These are phyloP conservation scores for Platycheirus rosarum DNA, from an alignment of 2,888 invertebrate genomes.

Conservation along the genomic window DNA sequence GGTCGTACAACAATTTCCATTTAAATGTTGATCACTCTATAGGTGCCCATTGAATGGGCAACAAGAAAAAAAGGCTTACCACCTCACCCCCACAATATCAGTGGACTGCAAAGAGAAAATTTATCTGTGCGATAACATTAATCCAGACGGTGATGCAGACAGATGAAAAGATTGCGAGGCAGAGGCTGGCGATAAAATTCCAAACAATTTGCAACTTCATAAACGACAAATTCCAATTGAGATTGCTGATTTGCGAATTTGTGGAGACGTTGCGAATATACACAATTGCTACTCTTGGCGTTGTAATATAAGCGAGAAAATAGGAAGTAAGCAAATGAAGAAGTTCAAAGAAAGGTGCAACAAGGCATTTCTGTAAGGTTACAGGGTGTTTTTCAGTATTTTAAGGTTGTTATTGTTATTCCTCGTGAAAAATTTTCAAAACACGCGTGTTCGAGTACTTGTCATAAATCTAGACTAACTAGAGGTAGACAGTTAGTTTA, in stretches of 20 bases:
- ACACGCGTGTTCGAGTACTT: too few relatives aligned
- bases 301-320: constrained; percentile 52
- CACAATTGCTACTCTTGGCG: constrained; percentile 32
- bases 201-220: constrained; percentile 53
- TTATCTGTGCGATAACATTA: constrained; percentile 42
- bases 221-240: constrained; percentile 63
- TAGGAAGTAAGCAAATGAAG: constrained; percentile 5
- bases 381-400: constrained; percentile 24
- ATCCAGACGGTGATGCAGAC: constrained; percentile 54
- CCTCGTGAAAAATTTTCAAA: too few relatives aligned
- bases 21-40: constrained; percentile 38
- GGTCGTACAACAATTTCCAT: constrained; percentile 29
- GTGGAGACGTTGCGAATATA: constrained; percentile 2
- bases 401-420: too few relatives aligned
- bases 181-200: constrained; percentile 17
- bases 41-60: constrained; percentile 30
- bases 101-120: constrained; percentile 55
- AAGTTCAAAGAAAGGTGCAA: constrained; percentile 46
- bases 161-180: constrained; percentile 25
- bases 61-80: constrained; percentile 39
- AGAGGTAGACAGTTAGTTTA: too few relatives aligned
- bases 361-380: neutral
- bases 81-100: neutral
- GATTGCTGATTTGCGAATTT: constrained; percentile 44
- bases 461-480: too few relatives aligned